Conservation (phyloP, 1,140 invertebrate genomes). For the Monomorium pharaonis region DNA sequence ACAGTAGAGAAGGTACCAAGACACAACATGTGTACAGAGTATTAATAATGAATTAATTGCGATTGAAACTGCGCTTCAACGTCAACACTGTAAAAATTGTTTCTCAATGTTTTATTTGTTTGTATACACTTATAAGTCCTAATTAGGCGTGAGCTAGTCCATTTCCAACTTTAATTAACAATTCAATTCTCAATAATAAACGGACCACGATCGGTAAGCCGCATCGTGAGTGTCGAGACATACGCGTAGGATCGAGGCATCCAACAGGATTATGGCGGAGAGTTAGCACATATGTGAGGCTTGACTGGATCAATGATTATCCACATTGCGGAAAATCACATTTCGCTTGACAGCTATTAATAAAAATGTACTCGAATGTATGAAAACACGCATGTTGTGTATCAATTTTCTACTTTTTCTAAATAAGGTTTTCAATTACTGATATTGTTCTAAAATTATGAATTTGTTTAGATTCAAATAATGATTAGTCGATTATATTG, state of each 20-base stretch:
- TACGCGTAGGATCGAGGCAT: constrained; percentile 53
- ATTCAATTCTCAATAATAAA: constrained; percentile 73
- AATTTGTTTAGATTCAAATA: background rate
- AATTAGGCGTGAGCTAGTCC: constrained; percentile 73
- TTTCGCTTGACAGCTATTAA: constrained; percentile 2
- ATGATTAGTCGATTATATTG: background rate
- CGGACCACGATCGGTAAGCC: constrained; percentile 62
- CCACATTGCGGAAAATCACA: background rate
- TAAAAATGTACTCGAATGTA: background rate
- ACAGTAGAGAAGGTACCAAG: no score
- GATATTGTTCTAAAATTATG: background rate
- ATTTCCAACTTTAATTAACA: constrained; percentile 68
- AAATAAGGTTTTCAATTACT: background rate
- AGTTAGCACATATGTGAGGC: background rate
- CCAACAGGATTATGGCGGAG: constrained; percentile 35
- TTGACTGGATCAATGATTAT: background rate
- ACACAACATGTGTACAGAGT: no score
- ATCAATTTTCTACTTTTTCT: background rate
- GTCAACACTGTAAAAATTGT: background rate
- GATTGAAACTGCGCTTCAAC: background rate
- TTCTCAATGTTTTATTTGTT: constrained; percentile 67
- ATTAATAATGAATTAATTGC: background rate
- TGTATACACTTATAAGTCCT: constrained; percentile 73
- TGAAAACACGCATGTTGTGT: background rate
- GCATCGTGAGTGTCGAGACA: constrained; percentile 62